A percentile compares a stretch with the other conserved stretches of the same genome.
Conservation (phyloP, 2,888 invertebrate genomes). For the Drosophila tanythrix region DNA sequence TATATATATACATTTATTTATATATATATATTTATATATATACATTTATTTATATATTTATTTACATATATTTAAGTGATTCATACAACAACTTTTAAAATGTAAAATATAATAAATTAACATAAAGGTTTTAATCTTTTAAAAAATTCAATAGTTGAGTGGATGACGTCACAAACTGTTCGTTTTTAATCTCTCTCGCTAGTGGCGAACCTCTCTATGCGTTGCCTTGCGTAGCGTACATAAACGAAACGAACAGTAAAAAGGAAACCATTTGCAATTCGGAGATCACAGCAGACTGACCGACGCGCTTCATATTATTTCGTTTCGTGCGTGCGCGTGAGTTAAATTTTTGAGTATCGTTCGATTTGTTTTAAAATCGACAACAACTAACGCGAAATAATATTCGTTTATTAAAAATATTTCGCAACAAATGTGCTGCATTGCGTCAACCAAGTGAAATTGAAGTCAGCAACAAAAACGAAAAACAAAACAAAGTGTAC, state of each 20-base stretch:
- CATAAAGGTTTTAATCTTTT: background rate
- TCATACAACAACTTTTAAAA: background rate
- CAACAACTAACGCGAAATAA: constrained; percentile 49
- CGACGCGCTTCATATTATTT: constrained; percentile 53
- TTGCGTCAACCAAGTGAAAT: constrained; percentile 60
- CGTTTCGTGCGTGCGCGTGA: constrained; percentile 47
- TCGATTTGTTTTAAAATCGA: constrained; percentile 81
- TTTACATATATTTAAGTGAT: background rate
- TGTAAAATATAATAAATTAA: background rate
- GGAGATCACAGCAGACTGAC: constrained; percentile 55
- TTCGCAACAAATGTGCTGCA: constrained; percentile 63
- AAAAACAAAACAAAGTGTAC: constrained; percentile 23
- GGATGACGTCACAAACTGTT: constrained; percentile 37
- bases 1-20: background rate
- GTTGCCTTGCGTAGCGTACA: constrained; percentile 34
- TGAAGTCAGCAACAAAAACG: constrained; percentile 39
- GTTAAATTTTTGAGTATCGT: constrained; percentile 44
- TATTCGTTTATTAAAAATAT: constrained; percentile 60
- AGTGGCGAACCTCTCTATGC: constrained; percentile 19
- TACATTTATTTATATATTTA: background rate
- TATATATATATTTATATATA: background rate
- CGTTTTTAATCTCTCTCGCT: background rate
- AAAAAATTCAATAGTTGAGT: background rate
- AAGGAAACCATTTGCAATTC: constrained; percentile 50
- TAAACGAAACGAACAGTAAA: constrained; percentile 42